These are phyloP conservation scores for Notothenia rossii DNA, from an alignment of 2,113 vertebrate genomes.

Conservation along the genomic window DNA sequence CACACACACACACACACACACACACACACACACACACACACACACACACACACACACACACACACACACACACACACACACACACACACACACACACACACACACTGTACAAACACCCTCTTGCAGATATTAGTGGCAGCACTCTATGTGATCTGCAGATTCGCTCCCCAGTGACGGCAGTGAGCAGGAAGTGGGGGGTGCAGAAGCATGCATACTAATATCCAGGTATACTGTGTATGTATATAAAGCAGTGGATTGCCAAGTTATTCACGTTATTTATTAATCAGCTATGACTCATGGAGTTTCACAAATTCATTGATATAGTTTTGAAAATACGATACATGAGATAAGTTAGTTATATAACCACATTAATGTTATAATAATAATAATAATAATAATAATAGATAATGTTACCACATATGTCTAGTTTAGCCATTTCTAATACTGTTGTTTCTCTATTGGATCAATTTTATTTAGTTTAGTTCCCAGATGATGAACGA, in stretches of 20 bases:
- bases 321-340: background rate
- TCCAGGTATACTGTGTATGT: constrained; percentile 33
- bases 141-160: constrained; percentile 26
- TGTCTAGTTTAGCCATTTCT: background rate
- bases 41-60: background rate
- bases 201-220: constrained; percentile 46
- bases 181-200: constrained; percentile 13
- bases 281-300: constrained; percentile 19
- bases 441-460: background rate
- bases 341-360: background rate
- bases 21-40: constrained; percentile 1
- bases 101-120: constrained; percentile 19
- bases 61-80: constrained; percentile 31
- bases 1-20: constrained; percentile 32
- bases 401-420: background rate
- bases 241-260: constrained; percentile 6
- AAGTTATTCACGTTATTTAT: constrained; percentile 19
- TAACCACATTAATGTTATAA: background rate
- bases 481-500: no score
- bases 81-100: constrained; percentile 6
- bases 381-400: no score
- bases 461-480: no score
- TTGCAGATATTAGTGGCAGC: constrained; percentile 31
- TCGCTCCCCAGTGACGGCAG: constrained; percentile 29
- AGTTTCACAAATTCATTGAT: constrained; percentile 5